Conservation (phyloP, 2,797 vertebrate genomes). For the Protosalanx chinensis region DNA sequence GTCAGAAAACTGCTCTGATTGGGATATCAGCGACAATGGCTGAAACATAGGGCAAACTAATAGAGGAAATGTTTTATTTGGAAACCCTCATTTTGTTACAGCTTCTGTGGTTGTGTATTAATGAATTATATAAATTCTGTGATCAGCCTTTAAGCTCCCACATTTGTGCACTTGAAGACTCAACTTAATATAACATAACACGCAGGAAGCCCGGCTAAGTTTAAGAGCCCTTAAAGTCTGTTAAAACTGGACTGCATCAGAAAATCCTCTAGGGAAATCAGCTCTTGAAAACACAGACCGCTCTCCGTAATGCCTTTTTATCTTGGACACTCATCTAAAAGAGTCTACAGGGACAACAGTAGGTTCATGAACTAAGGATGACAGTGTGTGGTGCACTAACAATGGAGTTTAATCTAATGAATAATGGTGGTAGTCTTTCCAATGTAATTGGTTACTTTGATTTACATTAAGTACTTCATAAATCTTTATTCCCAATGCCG, state of each 20-base stretch:
- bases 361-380: no score
- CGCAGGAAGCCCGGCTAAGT: background rate
- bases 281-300: background rate
- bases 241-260: background rate
- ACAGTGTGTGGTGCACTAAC: no score
- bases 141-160: background rate
- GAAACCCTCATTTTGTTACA: no score
- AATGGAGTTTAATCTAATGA: no score
- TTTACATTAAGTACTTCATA: no score
- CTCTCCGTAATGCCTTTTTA: background rate
- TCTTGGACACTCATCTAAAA: background rate
- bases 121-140: background rate
- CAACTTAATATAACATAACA: no score
- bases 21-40: background rate
- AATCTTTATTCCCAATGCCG: no score
- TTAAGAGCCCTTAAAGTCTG: background rate
- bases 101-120: background rate
- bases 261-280: constrained; percentile 8
- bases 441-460: no score
- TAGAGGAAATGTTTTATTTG: no score
- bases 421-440: no score
- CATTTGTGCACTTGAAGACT: background rate
- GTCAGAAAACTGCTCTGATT: background rate
- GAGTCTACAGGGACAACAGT: background rate
- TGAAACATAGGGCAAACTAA: background rate